Evolutionary conservation across 2,797 vertebrate species (phyloP).

Genomic region (Nyctalus aviator): DNA sequence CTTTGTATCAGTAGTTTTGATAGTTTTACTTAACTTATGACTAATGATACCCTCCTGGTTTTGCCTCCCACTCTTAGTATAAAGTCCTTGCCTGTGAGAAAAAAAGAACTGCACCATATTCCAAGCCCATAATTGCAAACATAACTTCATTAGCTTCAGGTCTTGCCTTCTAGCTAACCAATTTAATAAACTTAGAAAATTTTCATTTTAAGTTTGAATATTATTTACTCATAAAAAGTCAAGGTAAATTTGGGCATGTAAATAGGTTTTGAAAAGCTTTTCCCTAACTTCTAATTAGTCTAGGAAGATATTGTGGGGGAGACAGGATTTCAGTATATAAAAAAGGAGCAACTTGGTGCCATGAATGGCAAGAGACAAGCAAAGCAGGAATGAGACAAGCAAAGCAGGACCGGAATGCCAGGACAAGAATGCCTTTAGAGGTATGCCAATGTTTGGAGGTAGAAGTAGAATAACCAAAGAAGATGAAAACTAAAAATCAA

Average conservation of each 20-base stretch:
- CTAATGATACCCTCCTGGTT: not conserved
- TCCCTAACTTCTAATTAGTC: not conserved
- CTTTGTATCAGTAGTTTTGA: not conserved
- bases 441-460: not conserved
- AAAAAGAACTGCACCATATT: not conserved
- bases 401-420: not conserved
- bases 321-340: not conserved
- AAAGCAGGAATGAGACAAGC: not conserved
- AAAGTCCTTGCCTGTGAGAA: not conserved
- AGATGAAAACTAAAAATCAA: not conserved
- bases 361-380: not conserved
- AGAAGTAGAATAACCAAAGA: not conserved
- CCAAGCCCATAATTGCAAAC: not conserved
- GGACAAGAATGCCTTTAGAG: not conserved
- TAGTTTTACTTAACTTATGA: not conserved
- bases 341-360: not conserved
- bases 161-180: not conserved
- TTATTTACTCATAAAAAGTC: not conserved
- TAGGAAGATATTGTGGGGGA: not conserved
- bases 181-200: not conserved
- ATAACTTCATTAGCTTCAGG: not conserved
- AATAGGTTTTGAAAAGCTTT: not conserved
- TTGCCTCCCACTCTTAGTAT: not conserved
- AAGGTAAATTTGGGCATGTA: not conserved
- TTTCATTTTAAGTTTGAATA: not conserved